Evolutionary conservation across 2,113 vertebrate species (phyloP), one percentile per base, ranked within the genome.

Genomic region (Hydrolagus affinis): DNA sequence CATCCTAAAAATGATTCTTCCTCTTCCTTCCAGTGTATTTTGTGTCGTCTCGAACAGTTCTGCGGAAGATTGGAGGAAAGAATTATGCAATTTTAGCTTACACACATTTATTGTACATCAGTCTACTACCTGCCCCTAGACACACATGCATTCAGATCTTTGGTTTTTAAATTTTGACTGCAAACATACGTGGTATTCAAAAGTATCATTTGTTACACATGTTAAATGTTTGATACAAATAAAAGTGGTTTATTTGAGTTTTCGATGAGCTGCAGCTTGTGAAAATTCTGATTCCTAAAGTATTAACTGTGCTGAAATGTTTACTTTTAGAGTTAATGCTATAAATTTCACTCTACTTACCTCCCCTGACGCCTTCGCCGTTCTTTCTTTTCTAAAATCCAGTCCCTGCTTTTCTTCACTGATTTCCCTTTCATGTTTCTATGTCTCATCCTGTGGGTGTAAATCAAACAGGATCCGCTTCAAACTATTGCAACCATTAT

Each of bases 331-430:
- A 90, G 91, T 89, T 89, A 91, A 87, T 90, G 87, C 88, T 87
- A 85, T 88, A 89, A 90, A 90, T 70, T 44, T 80, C 60, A n/a
- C 30, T 3, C 28, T 44, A 91, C 91, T 91, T 32, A 98, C 97
- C 93, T 94, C 89, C 98, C 97, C 92, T 98, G 98, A 74, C 97
- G 91, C 0, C 97, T 90, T 0, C 94, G 91, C 0, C 97, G 93
- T 76, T 96, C 96, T 87, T 99, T 99, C 91, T 99, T 99, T 90
- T 97, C 96, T 11, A 97, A 70, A 87, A 99, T 94, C 98, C 98
- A 98, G 83, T 97, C 94, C 30, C 94, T 93, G 86, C 95, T 95
- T 86, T 97, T 98, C 91, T 95, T 98, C 62, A 77, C 90, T 0
- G 95, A 90, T 86, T 92, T 94, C 0, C 95, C 95, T 85, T 94